phyloP scores from a whole-genome alignment of 2,797 vertebrate species.

The Meda fulgida region DNA sequence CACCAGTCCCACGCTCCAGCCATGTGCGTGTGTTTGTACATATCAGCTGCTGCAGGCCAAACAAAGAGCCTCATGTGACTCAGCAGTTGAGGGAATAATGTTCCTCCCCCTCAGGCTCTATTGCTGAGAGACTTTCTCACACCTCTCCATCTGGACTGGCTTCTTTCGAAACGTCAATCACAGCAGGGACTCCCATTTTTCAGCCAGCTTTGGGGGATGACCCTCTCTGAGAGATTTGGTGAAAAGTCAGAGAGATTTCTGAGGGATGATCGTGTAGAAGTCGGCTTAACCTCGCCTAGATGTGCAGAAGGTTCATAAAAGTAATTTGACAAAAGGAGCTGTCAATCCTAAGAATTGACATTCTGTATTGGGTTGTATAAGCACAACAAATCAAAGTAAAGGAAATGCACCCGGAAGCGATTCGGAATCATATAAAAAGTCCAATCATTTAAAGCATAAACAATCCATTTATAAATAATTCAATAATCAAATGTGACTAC shows the following conservation, averaged over 20 bases:
- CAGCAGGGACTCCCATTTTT: conserved; percentile 68
- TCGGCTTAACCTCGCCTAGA: conserved; percentile 22
- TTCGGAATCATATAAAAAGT: not conserved
- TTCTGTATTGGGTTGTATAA: not conserved
- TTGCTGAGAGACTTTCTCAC: conserved; percentile 68
- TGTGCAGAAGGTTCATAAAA: conserved; percentile 3
- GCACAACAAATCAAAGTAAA: not conserved
- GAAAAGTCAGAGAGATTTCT: conserved; percentile 54
- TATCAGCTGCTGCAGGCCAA: conserved; percentile 65
- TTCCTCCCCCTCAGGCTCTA: conserved; percentile 62
- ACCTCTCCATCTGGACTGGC: conserved; percentile 76
- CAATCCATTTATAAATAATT: not conserved
- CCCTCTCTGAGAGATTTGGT: conserved; percentile 57
- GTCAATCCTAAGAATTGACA: not conserved
- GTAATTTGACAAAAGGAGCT: not conserved
- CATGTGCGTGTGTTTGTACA: conserved; percentile 62
- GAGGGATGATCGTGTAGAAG: conserved; percentile 13
- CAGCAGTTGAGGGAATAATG: conserved; percentile 62
- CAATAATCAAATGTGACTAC: not conserved
- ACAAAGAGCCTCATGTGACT: conserved; percentile 67
- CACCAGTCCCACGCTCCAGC: conserved; percentile 59
- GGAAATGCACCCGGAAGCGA: not conserved
- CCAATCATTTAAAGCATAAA: not conserved
- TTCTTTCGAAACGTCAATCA: conserved; percentile 69
- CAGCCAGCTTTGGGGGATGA: conserved; percentile 57